A percentile compares a stretch with the other conserved stretches of the same genome.
phyloP scores from a whole-genome alignment of 2,113 vertebrate genomes.

The Podocnemis expansa region DNA sequence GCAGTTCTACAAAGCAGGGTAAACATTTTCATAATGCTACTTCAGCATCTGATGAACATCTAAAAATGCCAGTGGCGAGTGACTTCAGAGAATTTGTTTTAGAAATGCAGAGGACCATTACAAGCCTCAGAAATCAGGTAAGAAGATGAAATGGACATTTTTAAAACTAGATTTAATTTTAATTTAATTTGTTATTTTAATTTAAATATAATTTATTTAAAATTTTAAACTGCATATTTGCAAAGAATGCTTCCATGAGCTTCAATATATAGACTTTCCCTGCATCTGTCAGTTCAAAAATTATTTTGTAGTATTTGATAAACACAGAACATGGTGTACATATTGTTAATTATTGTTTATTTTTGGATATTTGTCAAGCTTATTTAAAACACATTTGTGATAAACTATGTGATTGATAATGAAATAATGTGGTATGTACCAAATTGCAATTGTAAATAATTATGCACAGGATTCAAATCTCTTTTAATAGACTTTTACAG shows the following conservation, averaged over 20 bases:
- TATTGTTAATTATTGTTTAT: conserved; percentile 14
- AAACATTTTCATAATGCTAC: conserved; percentile 76
- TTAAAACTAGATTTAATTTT: neutral
- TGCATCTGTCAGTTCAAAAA: neutral
- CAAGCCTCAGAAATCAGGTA: conserved; percentile 93
- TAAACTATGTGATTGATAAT: neutral
- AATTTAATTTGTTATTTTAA: too few relatives aligned
- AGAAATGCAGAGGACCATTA: conserved; percentile 96
- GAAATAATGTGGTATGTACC: neutral
- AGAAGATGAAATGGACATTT: neutral
- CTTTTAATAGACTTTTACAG: neutral
- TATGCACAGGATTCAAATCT: neutral
- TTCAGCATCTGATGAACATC: conserved; percentile 61
- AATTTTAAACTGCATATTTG: neutral
- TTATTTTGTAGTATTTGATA: neutral
- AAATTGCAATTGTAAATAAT: neutral
- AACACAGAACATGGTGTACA: neutral
- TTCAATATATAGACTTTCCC: neutral
- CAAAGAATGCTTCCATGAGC: rapidly evolving
- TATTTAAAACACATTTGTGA: neutral
- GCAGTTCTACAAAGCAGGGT: conserved; percentile 71
- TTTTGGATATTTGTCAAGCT: conserved; percentile 7
- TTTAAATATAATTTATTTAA: too few relatives aligned
- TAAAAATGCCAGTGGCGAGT: conserved; percentile 72
- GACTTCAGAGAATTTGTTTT: conserved; percentile 94